A percentile compares a stretch with the other conserved stretches of the same genome.
These are phyloP conservation scores for Allophyes oxyacanthae DNA, from an alignment of 2,888 invertebrate species.

Conservation along the genomic window DNA sequence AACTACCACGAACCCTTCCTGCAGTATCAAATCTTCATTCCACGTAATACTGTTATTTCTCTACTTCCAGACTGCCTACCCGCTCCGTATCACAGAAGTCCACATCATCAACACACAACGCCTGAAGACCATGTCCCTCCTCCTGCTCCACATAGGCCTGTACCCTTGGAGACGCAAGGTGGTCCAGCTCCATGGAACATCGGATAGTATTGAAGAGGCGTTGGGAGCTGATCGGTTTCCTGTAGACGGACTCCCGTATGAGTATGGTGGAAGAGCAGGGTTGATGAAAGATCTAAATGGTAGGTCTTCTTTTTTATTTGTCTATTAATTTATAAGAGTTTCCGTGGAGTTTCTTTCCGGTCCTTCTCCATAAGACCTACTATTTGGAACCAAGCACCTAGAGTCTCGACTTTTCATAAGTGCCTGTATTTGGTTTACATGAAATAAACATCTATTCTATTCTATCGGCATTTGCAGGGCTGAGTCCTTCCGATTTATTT, in stretches of 20 bases:
- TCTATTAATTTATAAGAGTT: too few species aligned
- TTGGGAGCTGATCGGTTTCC: conserved; percentile 91
- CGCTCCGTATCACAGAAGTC: conserved; percentile 94
- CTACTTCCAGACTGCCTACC: conserved; percentile 92
- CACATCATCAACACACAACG: conserved; percentile 94
- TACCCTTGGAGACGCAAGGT: conserved; percentile 83
- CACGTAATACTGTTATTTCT: too few species aligned
- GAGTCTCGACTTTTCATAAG: too few species aligned
- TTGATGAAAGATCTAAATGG: conserved; percentile 92
- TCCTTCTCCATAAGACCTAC: too few species aligned
- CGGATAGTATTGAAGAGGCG: conserved; percentile 73
- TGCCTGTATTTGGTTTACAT: too few species aligned
- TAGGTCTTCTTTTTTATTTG: conserved; percentile 60
- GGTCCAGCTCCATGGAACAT: conserved; percentile 73
- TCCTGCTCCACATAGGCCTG: conserved; percentile 82
- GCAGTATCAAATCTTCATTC: too few species aligned
- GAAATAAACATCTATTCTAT: too few species aligned
- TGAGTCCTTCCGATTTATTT: too few species aligned
- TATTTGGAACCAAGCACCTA: too few species aligned
- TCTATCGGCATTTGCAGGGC: not conserved
- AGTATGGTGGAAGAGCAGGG: conserved; percentile 95
- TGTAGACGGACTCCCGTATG: conserved; percentile 92
- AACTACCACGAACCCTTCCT: too few species aligned
- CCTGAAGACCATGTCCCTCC: conserved; percentile 92
- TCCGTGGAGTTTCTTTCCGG: too few species aligned